Evolutionary conservation across 2,797 vertebrate species (phyloP).

Genomic region (Pempheris klunzingeri): DNA sequence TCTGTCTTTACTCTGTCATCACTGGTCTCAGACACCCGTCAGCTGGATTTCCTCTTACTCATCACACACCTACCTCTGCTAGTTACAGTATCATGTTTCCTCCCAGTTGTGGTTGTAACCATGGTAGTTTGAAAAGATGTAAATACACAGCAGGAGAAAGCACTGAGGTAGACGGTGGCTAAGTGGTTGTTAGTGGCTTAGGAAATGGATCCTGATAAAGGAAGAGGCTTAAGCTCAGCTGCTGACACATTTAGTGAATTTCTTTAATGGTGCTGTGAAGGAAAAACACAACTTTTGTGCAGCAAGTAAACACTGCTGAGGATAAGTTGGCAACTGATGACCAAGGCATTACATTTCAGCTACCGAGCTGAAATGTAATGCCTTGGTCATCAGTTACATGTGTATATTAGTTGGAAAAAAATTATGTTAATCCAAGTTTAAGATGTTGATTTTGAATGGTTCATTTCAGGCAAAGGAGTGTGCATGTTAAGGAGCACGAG

Average conservation of each 20-base stretch:
- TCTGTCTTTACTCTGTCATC: constrained; percentile 75
- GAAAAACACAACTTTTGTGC: constrained; percentile 51
- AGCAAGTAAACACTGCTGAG: background rate
- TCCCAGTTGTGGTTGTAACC: constrained; percentile 58
- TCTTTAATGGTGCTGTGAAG: constrained; percentile 30
- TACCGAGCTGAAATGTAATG: too few relatives aligned
- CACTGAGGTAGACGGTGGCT: constrained; percentile 36
- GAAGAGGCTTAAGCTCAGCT: constrained; percentile 60
- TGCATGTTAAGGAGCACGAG: background rate
- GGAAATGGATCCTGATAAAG: constrained; percentile 73
- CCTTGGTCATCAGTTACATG: too few relatives aligned
- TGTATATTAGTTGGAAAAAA: background rate
- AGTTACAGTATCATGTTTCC: constrained; percentile 72
- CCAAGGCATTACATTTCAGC: background rate
- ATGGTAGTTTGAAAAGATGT: constrained; percentile 57
- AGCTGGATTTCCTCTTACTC: constrained; percentile 75
- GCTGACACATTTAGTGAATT: constrained; percentile 45
- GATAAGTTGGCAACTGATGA: constrained; percentile 2
- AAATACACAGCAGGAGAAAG: constrained; percentile 58
- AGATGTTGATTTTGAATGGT: background rate
- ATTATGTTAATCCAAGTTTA: background rate
- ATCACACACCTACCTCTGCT: constrained; percentile 31
- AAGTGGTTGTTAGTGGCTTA: constrained; percentile 75
- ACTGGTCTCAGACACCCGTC: constrained; percentile 67
- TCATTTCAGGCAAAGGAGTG: background rate